Conservation (phyloP, 92 coral and sea anemone genomes). For the Metridium senile region DNA sequence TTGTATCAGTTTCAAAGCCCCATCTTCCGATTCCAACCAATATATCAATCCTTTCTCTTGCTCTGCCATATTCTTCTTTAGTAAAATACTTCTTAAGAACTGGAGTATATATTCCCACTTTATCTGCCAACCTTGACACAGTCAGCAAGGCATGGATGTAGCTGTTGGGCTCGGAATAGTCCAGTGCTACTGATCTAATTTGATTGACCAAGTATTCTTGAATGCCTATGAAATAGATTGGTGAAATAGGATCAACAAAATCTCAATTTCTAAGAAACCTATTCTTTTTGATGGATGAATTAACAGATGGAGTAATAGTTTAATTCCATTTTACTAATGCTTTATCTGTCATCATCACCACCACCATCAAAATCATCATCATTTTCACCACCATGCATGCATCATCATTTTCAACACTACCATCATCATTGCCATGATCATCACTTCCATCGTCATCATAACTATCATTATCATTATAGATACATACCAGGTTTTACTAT, state of each 20-base stretch:
- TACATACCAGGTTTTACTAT: constrained; percentile 60
- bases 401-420: too few relatives aligned
- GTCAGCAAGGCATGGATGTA: constrained; percentile 61
- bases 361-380: too few relatives aligned
- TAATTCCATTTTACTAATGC: too few relatives aligned
- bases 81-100: constrained; percentile 59
- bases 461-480: not conserved
- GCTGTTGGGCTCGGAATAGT: constrained; percentile 33
- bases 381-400: too few relatives aligned
- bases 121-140: constrained; percentile 51
- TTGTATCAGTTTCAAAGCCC: not conserved
- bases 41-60: constrained; percentile 36
- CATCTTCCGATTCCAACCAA: not conserved
- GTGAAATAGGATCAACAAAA: too few relatives aligned
- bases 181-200: constrained; percentile 12
- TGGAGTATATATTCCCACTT: constrained; percentile 28
- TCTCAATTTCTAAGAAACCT: too few relatives aligned
- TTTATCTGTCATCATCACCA: too few relatives aligned
- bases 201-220: not conserved
- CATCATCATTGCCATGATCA: not conserved
- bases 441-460: not conserved
- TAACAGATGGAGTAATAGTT: too few relatives aligned
- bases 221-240: not conserved
- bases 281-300: too few relatives aligned
- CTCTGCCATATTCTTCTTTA: constrained; percentile 53